Conservation (phyloP, 2,113 vertebrate genomes). For the Gymnorhina tibicen region DNA sequence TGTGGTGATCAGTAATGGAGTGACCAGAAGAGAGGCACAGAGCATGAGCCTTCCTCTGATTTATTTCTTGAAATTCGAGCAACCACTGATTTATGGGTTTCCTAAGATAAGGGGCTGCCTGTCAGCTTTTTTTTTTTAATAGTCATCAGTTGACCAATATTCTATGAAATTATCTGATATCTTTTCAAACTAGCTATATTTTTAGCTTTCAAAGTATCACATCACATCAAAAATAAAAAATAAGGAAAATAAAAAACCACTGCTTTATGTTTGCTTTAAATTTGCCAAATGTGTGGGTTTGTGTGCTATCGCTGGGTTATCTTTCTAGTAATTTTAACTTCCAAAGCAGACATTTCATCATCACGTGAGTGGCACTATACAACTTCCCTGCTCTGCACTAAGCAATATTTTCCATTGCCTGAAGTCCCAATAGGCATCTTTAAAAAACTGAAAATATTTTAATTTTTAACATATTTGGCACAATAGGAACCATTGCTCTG, state of each 20-base stretch:
- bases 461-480: background rate
- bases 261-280: background rate
- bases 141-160: background rate
- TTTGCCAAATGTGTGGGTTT: background rate
- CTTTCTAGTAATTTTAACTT: background rate
- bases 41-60: background rate
- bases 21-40: background rate
- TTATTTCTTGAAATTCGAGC: background rate
- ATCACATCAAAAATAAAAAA: background rate
- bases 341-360: background rate
- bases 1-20: background rate
- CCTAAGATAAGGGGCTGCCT: background rate
- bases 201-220: background rate
- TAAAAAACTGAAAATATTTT: background rate
- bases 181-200: background rate
- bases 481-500: background rate
- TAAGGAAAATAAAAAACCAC: rapidly evolving
- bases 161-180: background rate
- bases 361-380: background rate
- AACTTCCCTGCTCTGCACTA: background rate
- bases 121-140: background rate
- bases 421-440: background rate
- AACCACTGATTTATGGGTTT: background rate
- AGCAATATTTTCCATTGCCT: background rate
- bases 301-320: background rate